A percentile compares a stretch with the other conserved stretches of the same genome.
Evolutionary conservation across 2,797 vertebrate species (phyloP).

Genomic region (Pteronotus mesoamericanus): DNA sequence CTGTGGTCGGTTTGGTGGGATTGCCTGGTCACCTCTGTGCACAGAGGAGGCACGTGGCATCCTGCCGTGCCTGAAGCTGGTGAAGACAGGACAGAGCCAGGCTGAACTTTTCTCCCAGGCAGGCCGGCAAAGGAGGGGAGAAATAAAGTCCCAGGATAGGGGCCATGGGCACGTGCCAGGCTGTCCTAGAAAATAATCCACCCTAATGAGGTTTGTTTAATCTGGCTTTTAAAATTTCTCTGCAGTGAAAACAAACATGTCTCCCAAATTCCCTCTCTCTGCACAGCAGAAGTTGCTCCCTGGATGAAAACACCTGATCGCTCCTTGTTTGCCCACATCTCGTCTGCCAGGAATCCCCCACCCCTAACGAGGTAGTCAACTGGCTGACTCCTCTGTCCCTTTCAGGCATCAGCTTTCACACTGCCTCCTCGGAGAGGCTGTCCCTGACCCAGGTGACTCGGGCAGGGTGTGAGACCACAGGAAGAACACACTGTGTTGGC

Average conservation of each 20-base stretch:
- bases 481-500: neutral
- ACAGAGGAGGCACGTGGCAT: fast-evolving
- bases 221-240: neutral
- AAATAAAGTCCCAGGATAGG: neutral
- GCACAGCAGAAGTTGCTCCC: neutral
- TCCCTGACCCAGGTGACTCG: fast-evolving
- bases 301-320: neutral
- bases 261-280: neutral
- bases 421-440: neutral
- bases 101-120: neutral
- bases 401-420: neutral
- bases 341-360: neutral
- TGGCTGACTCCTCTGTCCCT: fast-evolving
- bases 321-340: neutral
- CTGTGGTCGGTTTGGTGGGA: neutral
- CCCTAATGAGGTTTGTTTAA: neutral
- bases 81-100: neutral
- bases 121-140: neutral
- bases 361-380: fast-evolving
- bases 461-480: neutral
- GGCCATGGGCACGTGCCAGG: fast-evolving
- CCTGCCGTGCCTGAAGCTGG: neutral
- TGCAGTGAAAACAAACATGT: neutral
- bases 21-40: neutral
- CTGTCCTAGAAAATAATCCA: neutral